Conservation (phyloP, 2,797 vertebrate species). For the Gymnopithys bicolor region DNA sequence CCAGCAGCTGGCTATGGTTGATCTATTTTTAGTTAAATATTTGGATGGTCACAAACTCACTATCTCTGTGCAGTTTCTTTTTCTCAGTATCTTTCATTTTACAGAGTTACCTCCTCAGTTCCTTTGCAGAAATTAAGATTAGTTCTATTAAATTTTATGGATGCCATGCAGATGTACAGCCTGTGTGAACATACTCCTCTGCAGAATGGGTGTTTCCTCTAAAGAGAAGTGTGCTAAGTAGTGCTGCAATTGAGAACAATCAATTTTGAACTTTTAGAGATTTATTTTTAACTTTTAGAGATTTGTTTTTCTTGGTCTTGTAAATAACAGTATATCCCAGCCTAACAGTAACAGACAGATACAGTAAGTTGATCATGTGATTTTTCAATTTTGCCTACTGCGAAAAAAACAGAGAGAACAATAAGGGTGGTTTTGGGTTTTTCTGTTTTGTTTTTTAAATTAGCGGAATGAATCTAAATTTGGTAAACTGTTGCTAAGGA, state of each 20-base stretch:
- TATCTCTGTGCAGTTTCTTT: neutral
- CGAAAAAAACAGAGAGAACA: conserved; percentile 35
- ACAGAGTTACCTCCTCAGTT: rapidly evolving
- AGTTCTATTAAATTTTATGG: neutral
- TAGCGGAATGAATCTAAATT: conserved; percentile 26
- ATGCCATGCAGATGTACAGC: neutral
- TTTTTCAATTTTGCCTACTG: neutral
- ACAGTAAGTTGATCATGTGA: neutral
- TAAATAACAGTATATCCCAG: neutral
- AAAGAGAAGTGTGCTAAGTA: neutral
- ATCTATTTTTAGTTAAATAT: neutral
- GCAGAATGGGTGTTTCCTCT: neutral
- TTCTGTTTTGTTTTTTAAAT: neutral
- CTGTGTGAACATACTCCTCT: neutral
- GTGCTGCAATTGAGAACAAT: neutral
- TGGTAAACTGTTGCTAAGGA: conserved; percentile 10
- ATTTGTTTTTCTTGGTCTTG: neutral
- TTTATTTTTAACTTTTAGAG: neutral
- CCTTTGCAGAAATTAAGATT: neutral
- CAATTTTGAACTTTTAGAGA: neutral
- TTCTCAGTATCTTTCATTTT: neutral
- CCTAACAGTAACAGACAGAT: neutral
- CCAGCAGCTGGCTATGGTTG: neutral
- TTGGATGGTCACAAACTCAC: neutral
- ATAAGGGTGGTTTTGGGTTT: neutral